A percentile compares a stretch with the other conserved stretches of the same genome.
Conservation (phyloP, 2,888 invertebrate genomes). For the Chrysina gloriosa region DNA sequence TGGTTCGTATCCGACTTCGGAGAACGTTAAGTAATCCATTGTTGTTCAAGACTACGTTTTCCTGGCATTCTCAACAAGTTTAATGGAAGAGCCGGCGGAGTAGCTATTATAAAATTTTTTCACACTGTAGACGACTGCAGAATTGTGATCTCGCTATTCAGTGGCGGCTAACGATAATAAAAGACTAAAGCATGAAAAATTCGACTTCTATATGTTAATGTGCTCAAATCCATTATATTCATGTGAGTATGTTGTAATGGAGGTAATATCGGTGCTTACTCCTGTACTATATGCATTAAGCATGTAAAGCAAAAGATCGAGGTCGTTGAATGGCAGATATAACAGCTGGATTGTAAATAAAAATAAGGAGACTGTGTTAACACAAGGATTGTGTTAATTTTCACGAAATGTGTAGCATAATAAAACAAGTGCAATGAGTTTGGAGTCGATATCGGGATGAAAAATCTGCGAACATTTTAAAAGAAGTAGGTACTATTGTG, state of each 20-base stretch:
- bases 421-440: too few relatives aligned
- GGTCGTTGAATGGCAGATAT: background rate
- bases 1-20: constrained; percentile 28
- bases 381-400: too few relatives aligned
- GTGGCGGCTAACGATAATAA: constrained; percentile 27
- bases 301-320: background rate
- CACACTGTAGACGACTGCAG: constrained; percentile 17
- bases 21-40: constrained; percentile 34
- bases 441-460: too few relatives aligned
- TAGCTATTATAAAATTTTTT: constrained; percentile 26
- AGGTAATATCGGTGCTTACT: background rate
- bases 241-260: background rate
- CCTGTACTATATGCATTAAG: background rate
- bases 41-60: constrained; percentile 18
- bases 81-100: constrained; percentile 1
- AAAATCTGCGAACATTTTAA: too few relatives aligned
- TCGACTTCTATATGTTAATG: constrained; percentile 21
- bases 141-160: constrained; percentile 21
- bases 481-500: too few relatives aligned
- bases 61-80: constrained; percentile 4
- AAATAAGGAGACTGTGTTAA: too few relatives aligned
- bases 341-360: too few relatives aligned
- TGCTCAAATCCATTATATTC: background rate
- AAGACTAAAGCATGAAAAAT: constrained; percentile 9
- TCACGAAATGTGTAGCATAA: too few relatives aligned